Evolutionary conservation across 2,797 vertebrate genomes (phyloP), one percentile per base, ranked within the genome.

Genomic region (Danionella dracula): DNA sequence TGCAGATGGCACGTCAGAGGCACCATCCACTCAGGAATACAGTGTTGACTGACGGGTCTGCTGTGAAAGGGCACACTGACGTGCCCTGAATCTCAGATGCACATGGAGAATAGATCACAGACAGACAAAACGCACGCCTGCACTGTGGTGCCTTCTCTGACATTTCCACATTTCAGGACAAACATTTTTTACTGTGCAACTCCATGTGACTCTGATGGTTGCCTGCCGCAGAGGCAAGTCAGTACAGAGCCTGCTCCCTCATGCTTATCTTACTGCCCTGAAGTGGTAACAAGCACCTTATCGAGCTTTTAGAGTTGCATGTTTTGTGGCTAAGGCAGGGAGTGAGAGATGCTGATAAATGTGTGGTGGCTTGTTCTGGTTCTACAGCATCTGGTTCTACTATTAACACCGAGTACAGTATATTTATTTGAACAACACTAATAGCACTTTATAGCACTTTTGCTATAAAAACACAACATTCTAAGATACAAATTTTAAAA

Each of bases 31-130:
- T 79, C 78, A 86, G 87, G 86, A 82, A 83, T 80, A 81, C 68
- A 27, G 69, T 88, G 86, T 88, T 89, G 85, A 88, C 86, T 82
- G 84, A 84, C 78, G 78, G 66, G 74, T 82, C 80, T 73, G 85
- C 84, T 86, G 85, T 84, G 56, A 89, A 88, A 88, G 87, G 86
- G 88, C 88, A 89, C 76, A 76, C 72, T 72, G 82, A 87, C 83
- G 87, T 88, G 87, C 88, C 83, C 31, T 45, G 87, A 85, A 88
- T 88, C 70, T 58, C 44, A 81, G 80, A 66, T 34, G 17, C 31
- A 38, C 72, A 61, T 66, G 45, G 40, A 74, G 70, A 76, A 67
- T 71, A 78, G 76, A 63, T 54, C 75, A 76, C 49, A 40, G 71
- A 77, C 68, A 72, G 77, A 59, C 55, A 11, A 27, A 3, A 27